These are phyloP conservation scores for Mustela nigripes DNA, from an alignment of 2,113 vertebrate species.

Conservation along the genomic window DNA sequence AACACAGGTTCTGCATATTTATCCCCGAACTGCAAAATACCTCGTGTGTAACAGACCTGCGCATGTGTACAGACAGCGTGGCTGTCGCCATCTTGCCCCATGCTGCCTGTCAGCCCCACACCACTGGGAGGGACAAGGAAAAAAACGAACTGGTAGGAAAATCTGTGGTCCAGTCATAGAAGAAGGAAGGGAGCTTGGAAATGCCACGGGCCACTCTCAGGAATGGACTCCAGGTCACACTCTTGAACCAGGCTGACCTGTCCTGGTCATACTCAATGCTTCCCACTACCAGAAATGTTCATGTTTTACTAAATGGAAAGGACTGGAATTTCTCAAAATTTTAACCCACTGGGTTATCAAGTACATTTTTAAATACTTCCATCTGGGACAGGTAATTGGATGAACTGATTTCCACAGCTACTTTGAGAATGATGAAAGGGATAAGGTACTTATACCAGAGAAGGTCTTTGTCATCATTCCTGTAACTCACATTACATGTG, in stretches of 20 bases:
- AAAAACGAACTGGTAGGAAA: not conserved
- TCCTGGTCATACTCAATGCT: fast-evolving
- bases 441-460: not conserved
- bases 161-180: not conserved
- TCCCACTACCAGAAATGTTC: not conserved
- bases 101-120: not conserved
- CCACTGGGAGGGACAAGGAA: not conserved
- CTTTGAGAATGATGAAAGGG: not conserved
- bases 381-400: not conserved
- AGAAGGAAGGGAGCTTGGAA: not conserved
- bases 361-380: not conserved
- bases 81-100: not conserved
- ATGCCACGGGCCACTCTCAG: not conserved
- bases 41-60: not conserved
- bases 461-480: not conserved
- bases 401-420: not conserved
- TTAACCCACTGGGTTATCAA: not conserved
- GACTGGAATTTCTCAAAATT: constrained; percentile 5
- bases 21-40: not conserved
- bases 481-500: not conserved
- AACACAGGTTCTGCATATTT: not conserved
- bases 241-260: not conserved
- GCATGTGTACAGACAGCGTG: not conserved
- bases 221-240: not conserved
- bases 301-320: constrained; percentile 16